Evolutionary conservation across 2,888 invertebrate genomes (phyloP), one percentile per base, ranked within the genome.

Genomic region (Heliconius sara): DNA sequence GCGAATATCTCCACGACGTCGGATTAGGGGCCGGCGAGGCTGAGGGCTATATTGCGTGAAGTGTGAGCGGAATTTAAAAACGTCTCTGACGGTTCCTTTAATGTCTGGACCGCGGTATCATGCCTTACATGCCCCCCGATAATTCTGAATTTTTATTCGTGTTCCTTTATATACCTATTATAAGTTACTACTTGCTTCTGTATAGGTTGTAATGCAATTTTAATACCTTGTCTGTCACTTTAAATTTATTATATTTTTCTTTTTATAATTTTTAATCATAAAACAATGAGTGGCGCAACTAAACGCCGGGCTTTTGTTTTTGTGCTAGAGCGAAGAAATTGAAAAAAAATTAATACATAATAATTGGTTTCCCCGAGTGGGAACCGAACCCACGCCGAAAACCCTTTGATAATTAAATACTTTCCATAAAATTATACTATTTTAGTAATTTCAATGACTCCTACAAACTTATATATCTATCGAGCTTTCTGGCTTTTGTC

Each of bases 51-150:
- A 89, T 88, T 88, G 87, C 85, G 84, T 84, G 81, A 85, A 83
- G 87, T 90, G 90, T 89, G 92, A 88, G 84, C 83, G 60, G 92
- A 92, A 92, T 92, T 86, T 86, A 87, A 89, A 92, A 87, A 83
- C 83, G 89, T 87, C 88, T 89, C 88, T 85, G 86, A 86, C 83
- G 80, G 82, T 74, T 80, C 72, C 79, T 78, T 82, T 78, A 79
- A 80, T 83, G 77, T 78, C 71, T 80, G 81, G 76, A 76, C 63
- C 72, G 60, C 72, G 66, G 47, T 76, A 66, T 74, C 65, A 52
- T 66, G 66, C 66, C 76, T 47, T 52, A 65, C 57, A 34, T 39
- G 52, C 73, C 73, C 27, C 27, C 39, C 25, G 74, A 74, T 74
- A 74, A 74, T 74, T 63, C 9, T 5, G 30, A 25, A 19, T 74